Percentiles rank a stretch among this genome's conserved stretches.
Evolutionary conservation across 2,113 vertebrate species (phyloP).

Genomic region (Pyrgilauda ruficollis): DNA sequence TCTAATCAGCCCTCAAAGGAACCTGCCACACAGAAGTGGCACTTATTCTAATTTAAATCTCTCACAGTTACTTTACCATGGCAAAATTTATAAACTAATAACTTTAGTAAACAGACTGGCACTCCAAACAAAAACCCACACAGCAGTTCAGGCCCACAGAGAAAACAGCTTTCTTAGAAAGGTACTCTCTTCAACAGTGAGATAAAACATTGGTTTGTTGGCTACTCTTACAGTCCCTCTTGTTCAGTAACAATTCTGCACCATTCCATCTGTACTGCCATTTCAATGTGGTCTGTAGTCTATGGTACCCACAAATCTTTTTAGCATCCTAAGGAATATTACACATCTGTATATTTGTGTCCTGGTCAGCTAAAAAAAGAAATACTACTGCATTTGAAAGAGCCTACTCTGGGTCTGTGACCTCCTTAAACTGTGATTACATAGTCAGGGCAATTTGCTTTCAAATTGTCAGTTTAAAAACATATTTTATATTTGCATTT

Average conservation of each 20-base stretch:
- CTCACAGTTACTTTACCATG: constrained; percentile 76
- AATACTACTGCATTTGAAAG: background rate
- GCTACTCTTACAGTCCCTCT: background rate
- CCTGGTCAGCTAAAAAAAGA: background rate
- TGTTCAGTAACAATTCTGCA: background rate
- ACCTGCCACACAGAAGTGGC: constrained; percentile 78
- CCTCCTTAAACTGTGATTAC: background rate
- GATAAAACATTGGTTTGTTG: background rate
- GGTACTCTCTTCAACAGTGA: background rate
- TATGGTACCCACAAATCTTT: background rate
- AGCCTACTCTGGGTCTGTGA: background rate
- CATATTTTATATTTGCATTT: background rate
- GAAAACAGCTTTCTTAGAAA: constrained; percentile 22
- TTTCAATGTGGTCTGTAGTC: background rate
- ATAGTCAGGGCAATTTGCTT: background rate
- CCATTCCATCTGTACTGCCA: background rate
- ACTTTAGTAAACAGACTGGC: constrained; percentile 74
- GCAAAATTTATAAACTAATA: constrained; percentile 80
- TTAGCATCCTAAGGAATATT: constrained; percentile 12
- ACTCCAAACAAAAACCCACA: constrained; percentile 67
- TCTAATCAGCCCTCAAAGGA: constrained; percentile 82
- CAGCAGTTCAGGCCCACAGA: background rate
- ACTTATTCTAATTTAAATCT: constrained; percentile 83
- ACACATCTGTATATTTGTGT: background rate
- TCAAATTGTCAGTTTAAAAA: background rate